phyloP scores from a whole-genome alignment of 2,888 invertebrate genomes.

The Taenaris catops region DNA sequence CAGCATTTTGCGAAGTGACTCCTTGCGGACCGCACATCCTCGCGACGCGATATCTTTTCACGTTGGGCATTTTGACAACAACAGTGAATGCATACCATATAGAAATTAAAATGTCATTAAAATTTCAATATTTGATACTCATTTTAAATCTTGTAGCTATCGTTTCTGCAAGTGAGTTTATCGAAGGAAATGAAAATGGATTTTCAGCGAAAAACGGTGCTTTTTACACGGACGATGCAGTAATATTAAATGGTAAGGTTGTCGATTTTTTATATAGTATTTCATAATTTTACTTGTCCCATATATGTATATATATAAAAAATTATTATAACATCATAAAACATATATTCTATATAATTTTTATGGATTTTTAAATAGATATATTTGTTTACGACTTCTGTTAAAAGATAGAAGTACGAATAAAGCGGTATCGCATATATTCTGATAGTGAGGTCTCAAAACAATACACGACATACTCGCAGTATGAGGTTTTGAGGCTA shows the following conservation, averaged over 20 bases:
- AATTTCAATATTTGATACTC: conserved; percentile 30
- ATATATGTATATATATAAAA: too few relatives aligned
- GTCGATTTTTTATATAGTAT: too few relatives aligned
- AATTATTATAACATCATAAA: too few relatives aligned
- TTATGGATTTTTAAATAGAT: too few relatives aligned
- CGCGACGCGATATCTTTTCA: conserved; percentile 41
- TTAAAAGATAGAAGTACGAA: too few relatives aligned
- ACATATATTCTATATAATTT: too few relatives aligned
- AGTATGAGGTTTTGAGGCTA: conserved; percentile 75
- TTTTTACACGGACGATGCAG: conserved; percentile 67
- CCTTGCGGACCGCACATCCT: conserved; percentile 64
- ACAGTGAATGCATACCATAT: conserved; percentile 37
- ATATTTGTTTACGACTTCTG: too few relatives aligned
- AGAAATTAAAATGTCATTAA: conserved; percentile 24
- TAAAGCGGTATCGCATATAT: conserved; percentile 25
- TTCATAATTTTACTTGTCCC: too few relatives aligned
- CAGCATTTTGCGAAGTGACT: conserved; percentile 74
- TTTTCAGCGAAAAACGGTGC: conserved; percentile 61
- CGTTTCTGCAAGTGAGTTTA: conserved; percentile 48
- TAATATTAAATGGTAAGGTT: conserved; percentile 72
- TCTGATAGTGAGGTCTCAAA: conserved; percentile 47
- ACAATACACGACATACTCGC: conserved; percentile 55
- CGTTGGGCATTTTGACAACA: conserved; percentile 21
- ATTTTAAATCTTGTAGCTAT: conserved; percentile 41
- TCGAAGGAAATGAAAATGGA: conserved; percentile 37